A percentile compares a stretch with the other conserved stretches of the same genome.
Conservation (phyloP, 92 coral and sea anemone genomes). For the Epizoanthus scotinus region DNA sequence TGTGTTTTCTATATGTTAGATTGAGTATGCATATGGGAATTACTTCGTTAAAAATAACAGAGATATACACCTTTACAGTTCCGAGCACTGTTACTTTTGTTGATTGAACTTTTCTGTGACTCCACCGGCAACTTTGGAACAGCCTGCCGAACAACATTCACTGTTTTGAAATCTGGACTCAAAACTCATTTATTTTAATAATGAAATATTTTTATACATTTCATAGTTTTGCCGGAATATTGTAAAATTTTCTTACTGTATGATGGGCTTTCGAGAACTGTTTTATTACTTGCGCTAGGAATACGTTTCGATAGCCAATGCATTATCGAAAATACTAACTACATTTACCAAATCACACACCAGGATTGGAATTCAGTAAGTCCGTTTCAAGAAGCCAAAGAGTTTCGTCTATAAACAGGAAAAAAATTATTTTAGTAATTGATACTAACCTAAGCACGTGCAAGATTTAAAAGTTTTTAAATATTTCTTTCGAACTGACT, state of each 20-base stretch:
- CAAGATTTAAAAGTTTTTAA: not conserved
- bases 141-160: not conserved
- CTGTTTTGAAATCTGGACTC: slow-evolving; percentile 6
- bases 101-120: slow-evolving; percentile 2
- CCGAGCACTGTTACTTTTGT: slow-evolving; percentile 5
- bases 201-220: not conserved
- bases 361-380: slow-evolving; percentile 9
- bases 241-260: not conserved
- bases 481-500: slow-evolving; percentile 3
- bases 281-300: slow-evolving; percentile 1
- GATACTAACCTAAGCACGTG: slow-evolving; percentile 10
- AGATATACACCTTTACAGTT: not conserved
- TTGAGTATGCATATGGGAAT: no score
- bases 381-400: slow-evolving; percentile 14
- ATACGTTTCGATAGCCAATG: slow-evolving; percentile 23
- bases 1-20: no score
- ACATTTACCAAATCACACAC: slow-evolving; percentile 7
- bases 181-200: not conserved
- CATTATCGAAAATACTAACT: not conserved
- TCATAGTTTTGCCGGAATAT: not conserved
- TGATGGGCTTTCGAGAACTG: not conserved
- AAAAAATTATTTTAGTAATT: not conserved
- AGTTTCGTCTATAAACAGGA: not conserved
- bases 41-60: no score
- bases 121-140: slow-evolving; percentile 7